Conservation (phyloP, 1,140 invertebrate genomes). For the Sarcophaga bullata region DNA sequence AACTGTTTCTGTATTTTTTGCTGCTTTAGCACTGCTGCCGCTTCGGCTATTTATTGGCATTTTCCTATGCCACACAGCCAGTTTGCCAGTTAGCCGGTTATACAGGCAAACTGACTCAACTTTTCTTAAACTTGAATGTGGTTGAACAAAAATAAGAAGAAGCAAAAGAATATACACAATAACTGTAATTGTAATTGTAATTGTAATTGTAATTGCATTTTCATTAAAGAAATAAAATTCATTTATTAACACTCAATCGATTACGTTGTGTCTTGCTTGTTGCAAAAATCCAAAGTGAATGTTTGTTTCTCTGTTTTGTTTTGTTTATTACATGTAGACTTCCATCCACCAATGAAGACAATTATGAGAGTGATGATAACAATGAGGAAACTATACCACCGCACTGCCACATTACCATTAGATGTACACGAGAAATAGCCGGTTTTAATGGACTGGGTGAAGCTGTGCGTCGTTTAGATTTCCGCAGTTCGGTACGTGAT, state of each 20-base stretch:
- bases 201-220: too few species aligned
- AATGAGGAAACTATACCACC: conserved; percentile 76
- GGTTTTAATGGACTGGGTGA: conserved; percentile 95
- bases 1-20: too few species aligned
- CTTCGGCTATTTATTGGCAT: too few species aligned
- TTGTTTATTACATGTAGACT: conserved; percentile 25
- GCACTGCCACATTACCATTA: conserved; percentile 91
- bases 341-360: conserved; percentile 55
- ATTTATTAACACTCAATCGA: too few species aligned
- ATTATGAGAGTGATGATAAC: conserved; percentile 49
- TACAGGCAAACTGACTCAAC: too few species aligned
- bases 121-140: too few species aligned
- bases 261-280: background rate
- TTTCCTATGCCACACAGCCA: too few species aligned
- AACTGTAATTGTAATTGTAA: too few species aligned
- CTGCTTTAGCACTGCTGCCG: too few species aligned
- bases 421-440: conserved; percentile 93
- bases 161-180: background rate
- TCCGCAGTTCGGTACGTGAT: conserved; percentile 93
- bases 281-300: background rate
- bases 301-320: background rate
- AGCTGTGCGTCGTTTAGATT: conserved; percentile 92
- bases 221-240: too few species aligned
- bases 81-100: too few species aligned
- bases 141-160: too few species aligned